phyloP scores from a whole-genome alignment of 2,888 invertebrate species.

The Sphaerophoria taeniata region DNA sequence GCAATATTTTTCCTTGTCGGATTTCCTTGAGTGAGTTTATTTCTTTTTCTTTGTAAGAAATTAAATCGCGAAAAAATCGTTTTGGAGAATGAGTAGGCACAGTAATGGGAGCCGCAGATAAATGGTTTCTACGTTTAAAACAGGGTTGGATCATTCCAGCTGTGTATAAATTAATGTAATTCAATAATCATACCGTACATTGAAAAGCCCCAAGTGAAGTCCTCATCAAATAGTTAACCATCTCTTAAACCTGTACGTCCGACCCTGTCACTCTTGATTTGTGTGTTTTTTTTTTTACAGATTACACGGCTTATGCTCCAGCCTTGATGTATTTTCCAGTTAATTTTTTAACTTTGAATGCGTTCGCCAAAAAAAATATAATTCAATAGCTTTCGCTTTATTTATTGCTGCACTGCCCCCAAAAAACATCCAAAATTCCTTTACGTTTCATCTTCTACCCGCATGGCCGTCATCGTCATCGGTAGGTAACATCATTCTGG shows the following conservation, averaged over 20 bases:
- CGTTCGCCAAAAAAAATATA: conserved; percentile 12
- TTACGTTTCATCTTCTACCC: conserved; percentile 47
- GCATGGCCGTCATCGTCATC: conserved; percentile 24
- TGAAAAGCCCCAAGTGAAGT: no score
- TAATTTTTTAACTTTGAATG: conserved; percentile 42
- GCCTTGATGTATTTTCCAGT: conserved; percentile 16
- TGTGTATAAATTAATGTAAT: no score
- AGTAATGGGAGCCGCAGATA: conserved; percentile 33
- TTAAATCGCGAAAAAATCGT: conserved; percentile 46
- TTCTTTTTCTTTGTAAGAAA: conserved; percentile 20
- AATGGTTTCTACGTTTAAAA: conserved; percentile 20
- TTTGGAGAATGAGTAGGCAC: not conserved
- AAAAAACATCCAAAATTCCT: conserved; percentile 42
- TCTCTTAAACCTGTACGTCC: no score
- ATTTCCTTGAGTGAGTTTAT: conserved; percentile 42
- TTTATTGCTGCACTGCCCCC: conserved; percentile 48
- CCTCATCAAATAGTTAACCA: no score
- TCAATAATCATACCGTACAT: no score
- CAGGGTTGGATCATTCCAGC: not conserved
- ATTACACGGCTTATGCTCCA: no score
- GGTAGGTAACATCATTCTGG: conserved; percentile 1
- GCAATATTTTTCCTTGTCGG: conserved; percentile 22
- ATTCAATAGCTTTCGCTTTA: conserved; percentile 58
- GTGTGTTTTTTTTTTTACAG: no score
- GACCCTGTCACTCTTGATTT: no score